phyloP scores from a whole-genome alignment of 37 sponge, comb jelly and placozoan species.

The Sycon ciliatum region DNA sequence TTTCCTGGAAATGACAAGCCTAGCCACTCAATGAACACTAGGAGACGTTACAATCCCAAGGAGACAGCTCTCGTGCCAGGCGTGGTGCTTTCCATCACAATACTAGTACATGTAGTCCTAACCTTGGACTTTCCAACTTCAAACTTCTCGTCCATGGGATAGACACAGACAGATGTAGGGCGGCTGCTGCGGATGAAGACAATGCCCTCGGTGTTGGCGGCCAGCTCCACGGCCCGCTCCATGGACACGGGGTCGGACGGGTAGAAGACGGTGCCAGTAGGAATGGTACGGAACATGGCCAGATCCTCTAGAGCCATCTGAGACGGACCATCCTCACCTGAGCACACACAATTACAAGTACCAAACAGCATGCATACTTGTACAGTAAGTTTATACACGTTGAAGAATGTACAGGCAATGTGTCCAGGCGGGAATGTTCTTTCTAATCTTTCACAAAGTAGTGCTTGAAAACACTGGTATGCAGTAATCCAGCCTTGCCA shows the following conservation, averaged over 20 bases:
- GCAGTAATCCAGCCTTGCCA: too few species aligned
- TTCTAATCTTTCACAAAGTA: too few species aligned
- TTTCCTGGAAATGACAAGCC: neutral
- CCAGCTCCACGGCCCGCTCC: conserved; percentile 93
- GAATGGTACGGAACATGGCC: conserved; percentile 88
- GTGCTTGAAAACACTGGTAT: too few species aligned
- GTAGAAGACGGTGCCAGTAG: conserved; percentile 80
- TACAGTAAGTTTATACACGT: neutral
- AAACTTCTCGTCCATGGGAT: conserved; percentile 76
- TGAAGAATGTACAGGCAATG: too few species aligned
- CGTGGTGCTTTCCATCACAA: too few species aligned
- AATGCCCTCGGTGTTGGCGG: conserved; percentile 79
- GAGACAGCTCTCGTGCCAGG: too few species aligned
- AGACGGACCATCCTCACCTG: conserved; percentile 97
- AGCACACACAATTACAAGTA: neutral
- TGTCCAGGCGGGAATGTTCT: too few species aligned
- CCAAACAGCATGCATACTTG: neutral
- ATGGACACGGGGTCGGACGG: conserved; percentile 89
- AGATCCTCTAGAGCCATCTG: conserved; percentile 99
- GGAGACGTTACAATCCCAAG: too few species aligned
- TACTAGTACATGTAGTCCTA: too few species aligned
- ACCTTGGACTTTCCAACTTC: conserved; percentile 98
- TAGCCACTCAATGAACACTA: too few species aligned
- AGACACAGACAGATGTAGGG: conserved; percentile 75
- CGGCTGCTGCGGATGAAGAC: conserved; percentile 89